Conservation (phyloP, 1,140 invertebrate species). For the Caenorhabditis inopinata region DNA sequence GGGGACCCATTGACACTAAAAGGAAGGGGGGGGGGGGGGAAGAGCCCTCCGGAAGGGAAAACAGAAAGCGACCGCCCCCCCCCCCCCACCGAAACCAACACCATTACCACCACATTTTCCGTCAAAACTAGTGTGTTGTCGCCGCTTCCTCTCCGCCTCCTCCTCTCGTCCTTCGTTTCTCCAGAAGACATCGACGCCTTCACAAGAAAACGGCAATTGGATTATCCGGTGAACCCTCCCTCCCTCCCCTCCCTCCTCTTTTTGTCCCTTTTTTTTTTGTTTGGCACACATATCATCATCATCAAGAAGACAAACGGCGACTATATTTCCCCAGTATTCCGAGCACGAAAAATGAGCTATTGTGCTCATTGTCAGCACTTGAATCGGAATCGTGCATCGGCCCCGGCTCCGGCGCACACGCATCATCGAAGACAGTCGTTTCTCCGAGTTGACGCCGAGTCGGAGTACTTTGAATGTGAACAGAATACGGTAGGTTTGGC, state of each 20-base stretch:
- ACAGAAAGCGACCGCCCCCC: no score
- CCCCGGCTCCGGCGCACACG: neutral
- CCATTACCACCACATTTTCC: no score
- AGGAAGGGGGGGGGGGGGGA: no score
- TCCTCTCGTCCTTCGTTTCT: no score
- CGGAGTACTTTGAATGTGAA: neutral
- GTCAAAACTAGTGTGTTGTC: no score
- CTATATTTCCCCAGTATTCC: neutral
- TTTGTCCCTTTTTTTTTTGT: neutral
- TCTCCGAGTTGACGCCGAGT: neutral
- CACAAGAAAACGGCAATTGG: neutral
- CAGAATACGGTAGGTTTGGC: neutral
- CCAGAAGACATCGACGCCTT: neutral
- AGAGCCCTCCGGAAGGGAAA: no score
- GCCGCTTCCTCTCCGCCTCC: no score
- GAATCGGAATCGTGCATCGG: neutral
- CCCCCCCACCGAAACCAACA: no score
- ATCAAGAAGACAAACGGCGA: neutral
- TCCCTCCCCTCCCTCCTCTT: neutral
- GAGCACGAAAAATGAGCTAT: neutral
- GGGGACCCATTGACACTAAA: no score
- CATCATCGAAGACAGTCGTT: neutral
- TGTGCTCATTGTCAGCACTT: neutral
- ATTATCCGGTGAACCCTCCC: neutral
- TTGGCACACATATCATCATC: constrained; percentile 24